Percentiles rank a stretch among this genome's conserved stretches.
These are phyloP conservation scores for Prosopocoilus inquinatus DNA, from an alignment of 2,888 invertebrate genomes.

Conservation along the genomic window DNA sequence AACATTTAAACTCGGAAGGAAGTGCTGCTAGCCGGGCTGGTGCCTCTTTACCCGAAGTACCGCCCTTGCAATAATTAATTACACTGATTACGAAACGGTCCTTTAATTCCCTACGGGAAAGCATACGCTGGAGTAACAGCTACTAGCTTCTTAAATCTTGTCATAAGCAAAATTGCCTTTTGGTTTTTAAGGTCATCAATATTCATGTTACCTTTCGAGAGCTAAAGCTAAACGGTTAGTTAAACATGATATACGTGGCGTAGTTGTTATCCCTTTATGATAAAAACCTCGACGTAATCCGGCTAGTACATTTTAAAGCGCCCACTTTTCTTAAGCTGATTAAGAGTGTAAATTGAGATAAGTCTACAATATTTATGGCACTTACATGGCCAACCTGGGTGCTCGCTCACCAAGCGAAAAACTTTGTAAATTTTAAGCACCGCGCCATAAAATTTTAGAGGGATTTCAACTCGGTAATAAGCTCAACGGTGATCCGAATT, in stretches of 20 bases:
- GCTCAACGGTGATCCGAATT: no score
- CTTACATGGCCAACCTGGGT: constrained; percentile 46
- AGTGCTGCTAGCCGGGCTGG: constrained; percentile 12
- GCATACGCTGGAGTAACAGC: no score
- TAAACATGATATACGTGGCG: constrained; percentile 44
- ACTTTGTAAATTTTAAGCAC: constrained; percentile 20
- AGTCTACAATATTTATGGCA: constrained; percentile 53
- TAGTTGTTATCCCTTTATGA: constrained; percentile 44
- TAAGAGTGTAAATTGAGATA: constrained; percentile 54
- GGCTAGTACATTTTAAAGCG: constrained; percentile 51
- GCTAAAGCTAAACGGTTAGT: constrained; percentile 22
- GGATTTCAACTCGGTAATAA: constrained; percentile 10
- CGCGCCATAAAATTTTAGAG: constrained; percentile 26
- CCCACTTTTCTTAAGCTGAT: constrained; percentile 54
- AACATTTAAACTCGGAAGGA: constrained; percentile 40
- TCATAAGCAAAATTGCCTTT: no score
- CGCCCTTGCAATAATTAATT: constrained; percentile 28
- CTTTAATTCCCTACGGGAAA: no score
- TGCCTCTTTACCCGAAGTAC: constrained; percentile 30
- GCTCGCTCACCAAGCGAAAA: constrained; percentile 18
- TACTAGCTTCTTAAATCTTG: no score
- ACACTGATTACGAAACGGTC: constrained; percentile 23
- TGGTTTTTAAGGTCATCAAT: constrained; percentile 3
- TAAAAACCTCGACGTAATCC: constrained; percentile 47
- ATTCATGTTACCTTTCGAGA: constrained; percentile 15